Evolutionary conservation across 1,140 invertebrate genomes (phyloP).

Genomic region (Arion vulgaris): DNA sequence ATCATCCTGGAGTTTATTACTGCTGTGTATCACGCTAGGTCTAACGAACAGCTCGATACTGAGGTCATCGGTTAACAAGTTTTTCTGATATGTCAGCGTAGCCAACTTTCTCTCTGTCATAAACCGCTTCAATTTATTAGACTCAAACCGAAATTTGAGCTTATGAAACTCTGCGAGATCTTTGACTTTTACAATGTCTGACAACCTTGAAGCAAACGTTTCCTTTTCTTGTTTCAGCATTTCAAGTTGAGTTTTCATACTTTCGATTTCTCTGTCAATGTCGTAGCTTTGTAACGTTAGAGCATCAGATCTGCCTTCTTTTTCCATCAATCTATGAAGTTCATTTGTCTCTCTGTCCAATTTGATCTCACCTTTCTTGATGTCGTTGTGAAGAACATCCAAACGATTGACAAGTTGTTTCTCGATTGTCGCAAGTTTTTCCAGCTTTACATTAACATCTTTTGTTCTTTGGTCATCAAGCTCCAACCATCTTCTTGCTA

Average conservation of each 20-base stretch:
- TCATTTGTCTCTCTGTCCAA: slow-evolving; percentile 53
- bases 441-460: slow-evolving; percentile 57
- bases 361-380: slow-evolving; percentile 50
- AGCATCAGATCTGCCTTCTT: slow-evolving; percentile 57
- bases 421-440: slow-evolving; percentile 52
- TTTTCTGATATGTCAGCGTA: slow-evolving; percentile 52
- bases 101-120: slow-evolving; percentile 56
- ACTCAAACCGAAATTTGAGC: slow-evolving; percentile 55
- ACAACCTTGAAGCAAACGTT: slow-evolving; percentile 46
- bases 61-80: slow-evolving; percentile 54
- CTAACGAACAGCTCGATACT: slow-evolving; percentile 58
- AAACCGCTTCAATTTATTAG: slow-evolving; percentile 60
- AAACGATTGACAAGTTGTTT: slow-evolving; percentile 52
- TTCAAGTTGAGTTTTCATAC: slow-evolving; percentile 44
- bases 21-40: slow-evolving; percentile 59
- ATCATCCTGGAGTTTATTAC: slow-evolving; percentile 64
- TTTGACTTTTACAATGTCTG: slow-evolving; percentile 45
- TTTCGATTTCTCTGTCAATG: slow-evolving; percentile 43
- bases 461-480: slow-evolving; percentile 61
- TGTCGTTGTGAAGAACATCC: slow-evolving; percentile 50
- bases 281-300: slow-evolving; percentile 52
- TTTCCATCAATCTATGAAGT: slow-evolving; percentile 55
- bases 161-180: slow-evolving; percentile 47
- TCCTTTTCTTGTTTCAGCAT: slow-evolving; percentile 53
- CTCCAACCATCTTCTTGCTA: slow-evolving; percentile 59